phyloP scores from a whole-genome alignment of 1,140 invertebrate genomes.

The Trypoxylus dichotomus region DNA sequence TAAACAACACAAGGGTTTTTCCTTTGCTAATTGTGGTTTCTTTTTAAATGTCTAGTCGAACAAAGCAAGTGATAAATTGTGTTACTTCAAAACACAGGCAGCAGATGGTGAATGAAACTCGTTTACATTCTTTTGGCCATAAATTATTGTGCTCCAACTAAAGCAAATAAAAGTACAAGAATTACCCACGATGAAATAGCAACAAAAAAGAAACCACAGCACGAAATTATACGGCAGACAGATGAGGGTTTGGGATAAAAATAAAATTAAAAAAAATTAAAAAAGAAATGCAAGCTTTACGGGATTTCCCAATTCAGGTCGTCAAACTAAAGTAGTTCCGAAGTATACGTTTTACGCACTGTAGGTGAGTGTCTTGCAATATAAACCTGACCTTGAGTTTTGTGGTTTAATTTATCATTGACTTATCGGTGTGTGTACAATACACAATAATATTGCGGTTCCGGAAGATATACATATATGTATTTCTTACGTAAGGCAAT shows the following conservation, averaged over 20 bases:
- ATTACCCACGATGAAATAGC: neutral
- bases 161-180: neutral
- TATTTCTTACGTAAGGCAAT: too few relatives aligned
- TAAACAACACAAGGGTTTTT: neutral
- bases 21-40: neutral
- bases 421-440: neutral
- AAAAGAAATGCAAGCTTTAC: neutral
- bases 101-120: neutral
- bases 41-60: neutral
- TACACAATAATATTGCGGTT: neutral
- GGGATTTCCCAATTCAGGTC: neutral
- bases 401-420: neutral
- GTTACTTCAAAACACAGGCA: neutral
- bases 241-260: neutral
- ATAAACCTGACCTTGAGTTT: slow-evolving; percentile 1
- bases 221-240: neutral
- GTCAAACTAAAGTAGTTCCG: neutral
- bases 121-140: neutral
- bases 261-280: too few relatives aligned
- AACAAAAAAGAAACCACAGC: neutral
- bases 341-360: neutral
- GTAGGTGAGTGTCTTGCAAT: neutral
- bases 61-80: neutral
- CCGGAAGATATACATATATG: neutral
- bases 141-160: neutral